Evolutionary conservation across 2,888 invertebrate genomes (phyloP).

Genomic region (Hyles lineata): DNA sequence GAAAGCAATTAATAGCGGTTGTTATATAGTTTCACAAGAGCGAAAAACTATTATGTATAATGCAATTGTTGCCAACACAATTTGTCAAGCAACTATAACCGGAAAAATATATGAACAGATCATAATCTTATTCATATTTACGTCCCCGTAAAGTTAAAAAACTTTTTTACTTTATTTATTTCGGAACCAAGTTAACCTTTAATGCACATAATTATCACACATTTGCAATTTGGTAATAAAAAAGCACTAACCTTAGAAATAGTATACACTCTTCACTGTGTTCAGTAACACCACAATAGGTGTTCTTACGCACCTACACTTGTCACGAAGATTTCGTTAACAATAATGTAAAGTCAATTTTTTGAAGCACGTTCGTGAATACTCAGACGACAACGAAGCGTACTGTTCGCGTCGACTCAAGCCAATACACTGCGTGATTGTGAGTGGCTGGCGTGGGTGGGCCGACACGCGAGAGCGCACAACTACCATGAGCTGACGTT

Average conservation of each 20-base stretch:
- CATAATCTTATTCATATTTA: neutral
- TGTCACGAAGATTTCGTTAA: constrained; percentile 42
- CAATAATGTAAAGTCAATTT: constrained; percentile 46
- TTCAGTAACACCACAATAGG: neutral
- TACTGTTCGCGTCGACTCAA: constrained; percentile 60
- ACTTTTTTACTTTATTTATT: neutral
- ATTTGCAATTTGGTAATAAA: neutral
- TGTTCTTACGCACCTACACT: constrained; percentile 13
- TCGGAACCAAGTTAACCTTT: neutral
- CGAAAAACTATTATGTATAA: neutral
- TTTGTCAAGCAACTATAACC: neutral
- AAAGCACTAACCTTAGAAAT: constrained; percentile 27
- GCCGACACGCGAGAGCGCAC: constrained; percentile 49
- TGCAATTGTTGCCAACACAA: constrained; percentile 16
- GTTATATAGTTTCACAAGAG: neutral
- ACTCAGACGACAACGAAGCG: constrained; percentile 53
- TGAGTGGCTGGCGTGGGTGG: constrained; percentile 42
- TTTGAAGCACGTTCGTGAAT: constrained; percentile 52
- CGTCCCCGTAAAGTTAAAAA: too few relatives aligned
- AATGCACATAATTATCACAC: neutral
- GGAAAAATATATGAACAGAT: neutral
- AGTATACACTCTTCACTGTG: constrained; percentile 10
- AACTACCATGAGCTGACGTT: constrained; percentile 56
- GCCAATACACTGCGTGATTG: constrained; percentile 41
- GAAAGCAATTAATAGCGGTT: neutral